These are phyloP conservation scores for Pandemis heparana DNA, from an alignment of 2,888 invertebrate genomes.

Conservation along the genomic window DNA sequence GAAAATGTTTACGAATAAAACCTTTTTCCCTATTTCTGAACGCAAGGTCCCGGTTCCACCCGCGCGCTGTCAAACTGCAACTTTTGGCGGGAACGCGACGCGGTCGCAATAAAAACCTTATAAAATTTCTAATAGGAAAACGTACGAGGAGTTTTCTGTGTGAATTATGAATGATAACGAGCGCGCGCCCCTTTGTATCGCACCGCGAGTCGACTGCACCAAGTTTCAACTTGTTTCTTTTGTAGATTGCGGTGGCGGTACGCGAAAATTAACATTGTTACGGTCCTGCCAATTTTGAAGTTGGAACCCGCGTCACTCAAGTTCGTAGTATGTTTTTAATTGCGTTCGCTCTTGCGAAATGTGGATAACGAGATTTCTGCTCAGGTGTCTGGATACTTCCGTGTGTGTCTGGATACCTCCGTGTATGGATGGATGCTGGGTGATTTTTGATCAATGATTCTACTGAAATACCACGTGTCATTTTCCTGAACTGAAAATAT, in stretches of 20 bases:
- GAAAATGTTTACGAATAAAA: not conserved
- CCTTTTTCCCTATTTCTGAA: conserved; percentile 49
- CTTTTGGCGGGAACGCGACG: conserved; percentile 58
- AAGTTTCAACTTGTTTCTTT: conserved; percentile 79
- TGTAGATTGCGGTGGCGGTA: conserved; percentile 71
- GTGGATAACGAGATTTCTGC: conserved; percentile 15
- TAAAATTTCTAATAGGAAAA: conserved; percentile 85
- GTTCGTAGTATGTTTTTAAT: conserved; percentile 51
- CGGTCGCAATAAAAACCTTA: conserved; percentile 81
- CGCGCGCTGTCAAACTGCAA: conserved; percentile 63
- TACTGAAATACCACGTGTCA: not conserved
- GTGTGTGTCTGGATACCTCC: not conserved
- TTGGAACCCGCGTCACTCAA: conserved; percentile 47
- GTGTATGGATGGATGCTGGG: not conserved
- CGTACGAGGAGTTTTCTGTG: conserved; percentile 82
- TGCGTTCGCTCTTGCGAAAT: conserved; percentile 40
- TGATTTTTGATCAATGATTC: not conserved
- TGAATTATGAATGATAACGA: conserved; percentile 86
- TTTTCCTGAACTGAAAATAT: not conserved
- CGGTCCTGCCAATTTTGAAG: conserved; percentile 57
- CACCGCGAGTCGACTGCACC: conserved; percentile 55
- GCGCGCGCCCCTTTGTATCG: conserved; percentile 68
- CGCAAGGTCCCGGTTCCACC: conserved; percentile 53
- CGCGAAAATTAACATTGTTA: conserved; percentile 76
- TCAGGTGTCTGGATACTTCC: not conserved